These are phyloP conservation scores for Siniperca obscura DNA, from an alignment of 2,797 vertebrate species.

Conservation along the genomic window DNA sequence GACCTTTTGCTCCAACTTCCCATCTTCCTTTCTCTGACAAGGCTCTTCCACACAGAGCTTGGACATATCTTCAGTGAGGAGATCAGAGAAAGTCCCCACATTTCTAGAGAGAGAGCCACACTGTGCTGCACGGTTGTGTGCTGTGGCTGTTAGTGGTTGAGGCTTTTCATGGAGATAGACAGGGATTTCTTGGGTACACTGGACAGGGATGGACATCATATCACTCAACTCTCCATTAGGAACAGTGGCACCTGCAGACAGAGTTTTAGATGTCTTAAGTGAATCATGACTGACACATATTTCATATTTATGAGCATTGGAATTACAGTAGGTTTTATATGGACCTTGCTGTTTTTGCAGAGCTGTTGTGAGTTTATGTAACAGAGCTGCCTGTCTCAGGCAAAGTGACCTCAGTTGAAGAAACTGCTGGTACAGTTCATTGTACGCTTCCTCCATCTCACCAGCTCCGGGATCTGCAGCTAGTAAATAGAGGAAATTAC, in stretches of 20 bases:
- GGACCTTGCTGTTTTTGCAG: slow-evolving; percentile 80
- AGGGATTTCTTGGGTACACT: slow-evolving; percentile 69
- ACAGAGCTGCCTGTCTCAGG: slow-evolving; percentile 84
- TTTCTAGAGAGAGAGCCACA: neutral
- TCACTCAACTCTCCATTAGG: slow-evolving; percentile 47
- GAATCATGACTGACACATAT: neutral
- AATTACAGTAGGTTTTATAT: neutral
- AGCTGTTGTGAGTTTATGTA: slow-evolving; percentile 80
- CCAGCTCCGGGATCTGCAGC: slow-evolving; percentile 33
- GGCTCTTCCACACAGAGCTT: slow-evolving; percentile 63
- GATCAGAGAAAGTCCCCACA: neutral
- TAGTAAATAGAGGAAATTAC: neutral
- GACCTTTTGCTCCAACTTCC: slow-evolving; percentile 17
- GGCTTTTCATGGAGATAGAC: slow-evolving; percentile 38
- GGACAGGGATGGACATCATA: slow-evolving; percentile 72
- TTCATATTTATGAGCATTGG: neutral
- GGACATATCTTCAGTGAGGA: slow-evolving; percentile 65
- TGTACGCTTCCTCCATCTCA: slow-evolving; percentile 86
- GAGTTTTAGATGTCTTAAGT: neutral
- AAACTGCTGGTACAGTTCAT: slow-evolving; percentile 85
- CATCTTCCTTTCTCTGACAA: slow-evolving; percentile 32
- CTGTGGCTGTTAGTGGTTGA: neutral
- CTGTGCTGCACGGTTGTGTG: slow-evolving; percentile 21
- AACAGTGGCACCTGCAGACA: slow-evolving; percentile 58
- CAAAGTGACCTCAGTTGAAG: slow-evolving; percentile 85